phyloP scores from a whole-genome alignment of 2,888 invertebrate genomes.

The Andrena flavipes region DNA sequence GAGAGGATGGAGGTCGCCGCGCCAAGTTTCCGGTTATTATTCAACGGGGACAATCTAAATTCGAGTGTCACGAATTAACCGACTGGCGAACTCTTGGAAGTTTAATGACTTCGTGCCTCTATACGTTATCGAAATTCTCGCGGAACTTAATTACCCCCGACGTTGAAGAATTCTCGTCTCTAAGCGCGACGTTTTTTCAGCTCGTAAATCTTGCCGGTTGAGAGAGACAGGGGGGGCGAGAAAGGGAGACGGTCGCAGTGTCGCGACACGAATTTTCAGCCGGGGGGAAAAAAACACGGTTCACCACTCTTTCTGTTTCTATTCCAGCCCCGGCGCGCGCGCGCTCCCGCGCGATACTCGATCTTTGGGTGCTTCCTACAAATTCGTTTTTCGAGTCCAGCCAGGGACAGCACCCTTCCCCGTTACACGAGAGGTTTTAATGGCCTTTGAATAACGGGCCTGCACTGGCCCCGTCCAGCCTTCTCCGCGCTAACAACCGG shows the following conservation, averaged over 20 bases:
- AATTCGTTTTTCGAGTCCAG: slow-evolving; percentile 63
- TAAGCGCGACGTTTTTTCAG: slow-evolving; percentile 49
- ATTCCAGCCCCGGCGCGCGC: slow-evolving; percentile 39
- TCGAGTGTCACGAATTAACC: slow-evolving; percentile 52
- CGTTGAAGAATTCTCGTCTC: slow-evolving; percentile 56
- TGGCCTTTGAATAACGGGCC: slow-evolving; percentile 64
- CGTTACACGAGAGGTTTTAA: slow-evolving; percentile 57
- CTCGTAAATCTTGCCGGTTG: slow-evolving; percentile 59
- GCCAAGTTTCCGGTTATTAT: slow-evolving; percentile 49
- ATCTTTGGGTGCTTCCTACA: slow-evolving; percentile 44
- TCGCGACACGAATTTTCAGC: slow-evolving; percentile 38
- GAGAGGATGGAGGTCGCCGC: slow-evolving; percentile 8
- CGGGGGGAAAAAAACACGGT: slow-evolving; percentile 59
- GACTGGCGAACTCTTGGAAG: slow-evolving; percentile 31
- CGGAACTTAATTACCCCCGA: slow-evolving; percentile 66
- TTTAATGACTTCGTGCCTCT: slow-evolving; percentile 62
- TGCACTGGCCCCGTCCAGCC: slow-evolving; percentile 6
- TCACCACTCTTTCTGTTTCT: slow-evolving; percentile 62
- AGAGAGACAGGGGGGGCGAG: not conserved
- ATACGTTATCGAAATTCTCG: slow-evolving; percentile 61
- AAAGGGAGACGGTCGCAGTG: not conserved
- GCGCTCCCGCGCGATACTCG: slow-evolving; percentile 17
- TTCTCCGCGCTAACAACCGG: slow-evolving; percentile 18
- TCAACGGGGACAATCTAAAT: slow-evolving; percentile 51
- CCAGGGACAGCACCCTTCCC: slow-evolving; percentile 12